These are phyloP conservation scores for Haliclona indistincta DNA, from an alignment of 37 sponge, comb jelly and placozoan genomes.

Conservation along the genomic window DNA sequence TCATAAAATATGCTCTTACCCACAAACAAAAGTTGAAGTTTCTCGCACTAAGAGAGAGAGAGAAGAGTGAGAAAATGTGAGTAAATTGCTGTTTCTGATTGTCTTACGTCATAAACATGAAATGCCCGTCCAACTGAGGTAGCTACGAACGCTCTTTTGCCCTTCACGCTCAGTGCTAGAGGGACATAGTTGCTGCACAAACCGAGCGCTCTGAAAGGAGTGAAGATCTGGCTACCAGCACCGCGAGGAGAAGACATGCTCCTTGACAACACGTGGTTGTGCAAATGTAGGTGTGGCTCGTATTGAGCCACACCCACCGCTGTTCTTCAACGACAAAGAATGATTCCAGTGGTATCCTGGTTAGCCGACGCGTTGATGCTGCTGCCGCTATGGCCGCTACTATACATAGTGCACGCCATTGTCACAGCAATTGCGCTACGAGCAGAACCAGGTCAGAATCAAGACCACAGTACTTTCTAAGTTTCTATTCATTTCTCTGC, in stretches of 20 bases:
- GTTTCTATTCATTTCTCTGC: neutral
- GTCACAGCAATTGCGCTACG: slow-evolving; percentile 51
- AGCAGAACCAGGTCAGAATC: slow-evolving; percentile 51
- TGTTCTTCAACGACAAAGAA: neutral
- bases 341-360: neutral
- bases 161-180: slow-evolving; percentile 30
- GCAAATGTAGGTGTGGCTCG: neutral
- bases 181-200: slow-evolving; percentile 86
- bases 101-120: slow-evolving; percentile 75
- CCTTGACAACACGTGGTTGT: neutral
- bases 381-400: slow-evolving; percentile 48
- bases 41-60: slow-evolving; percentile 62
- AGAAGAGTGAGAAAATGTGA: neutral
- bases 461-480: slow-evolving; percentile 2
- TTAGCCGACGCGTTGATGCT: neutral
- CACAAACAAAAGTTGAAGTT: slow-evolving; percentile 63
- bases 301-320: neutral
- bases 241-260: slow-evolving; percentile 3
- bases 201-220: slow-evolving; percentile 82
- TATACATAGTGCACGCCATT: slow-evolving; percentile 49
- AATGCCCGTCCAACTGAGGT: slow-evolving; percentile 76
- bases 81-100: neutral
- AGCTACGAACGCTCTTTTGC: slow-evolving; percentile 52
- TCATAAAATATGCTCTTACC: slow-evolving; percentile 25
- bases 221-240: slow-evolving; percentile 64